phyloP scores from a whole-genome alignment of 2,888 invertebrate genomes.

The Phasia obesa region DNA sequence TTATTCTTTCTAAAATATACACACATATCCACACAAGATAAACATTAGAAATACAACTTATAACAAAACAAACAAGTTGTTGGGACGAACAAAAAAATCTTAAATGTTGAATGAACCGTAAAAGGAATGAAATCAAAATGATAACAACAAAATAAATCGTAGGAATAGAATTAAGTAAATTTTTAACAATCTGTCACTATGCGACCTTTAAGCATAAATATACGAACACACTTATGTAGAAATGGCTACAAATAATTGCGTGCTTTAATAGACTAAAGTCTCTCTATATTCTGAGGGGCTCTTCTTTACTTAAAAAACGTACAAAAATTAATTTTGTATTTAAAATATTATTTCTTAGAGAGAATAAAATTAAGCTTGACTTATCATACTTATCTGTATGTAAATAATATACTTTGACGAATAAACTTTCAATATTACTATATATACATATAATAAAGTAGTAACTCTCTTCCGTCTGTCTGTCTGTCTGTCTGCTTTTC shows the following conservation, averaged over 20 bases:
- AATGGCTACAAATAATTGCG: neutral
- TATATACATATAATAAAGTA: no score
- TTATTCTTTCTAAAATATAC: neutral
- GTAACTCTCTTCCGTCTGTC: no score
- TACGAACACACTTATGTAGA: neutral
- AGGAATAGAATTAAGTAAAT: constrained; percentile 57
- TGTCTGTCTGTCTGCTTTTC: no score
- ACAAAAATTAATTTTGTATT: no score
- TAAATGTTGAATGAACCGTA: constrained; percentile 43
- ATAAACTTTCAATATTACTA: no score
- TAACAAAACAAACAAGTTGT: neutral
- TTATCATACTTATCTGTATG: no score
- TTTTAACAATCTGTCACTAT: constrained; percentile 44
- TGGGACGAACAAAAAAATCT: neutral
- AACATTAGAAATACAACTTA: neutral
- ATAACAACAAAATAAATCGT: constrained; percentile 24
- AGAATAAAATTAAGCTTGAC: no score
- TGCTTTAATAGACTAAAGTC: neutral
- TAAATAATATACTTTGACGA: no score
- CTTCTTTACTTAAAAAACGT: no score
- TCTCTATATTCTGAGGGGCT: neutral
- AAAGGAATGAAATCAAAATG: constrained; percentile 12
- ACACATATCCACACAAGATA: neutral
- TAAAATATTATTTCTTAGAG: no score
- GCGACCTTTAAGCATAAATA: neutral